phyloP scores from a whole-genome alignment of 1,140 invertebrate genomes.

The Macrosteles quadrilineatus region DNA sequence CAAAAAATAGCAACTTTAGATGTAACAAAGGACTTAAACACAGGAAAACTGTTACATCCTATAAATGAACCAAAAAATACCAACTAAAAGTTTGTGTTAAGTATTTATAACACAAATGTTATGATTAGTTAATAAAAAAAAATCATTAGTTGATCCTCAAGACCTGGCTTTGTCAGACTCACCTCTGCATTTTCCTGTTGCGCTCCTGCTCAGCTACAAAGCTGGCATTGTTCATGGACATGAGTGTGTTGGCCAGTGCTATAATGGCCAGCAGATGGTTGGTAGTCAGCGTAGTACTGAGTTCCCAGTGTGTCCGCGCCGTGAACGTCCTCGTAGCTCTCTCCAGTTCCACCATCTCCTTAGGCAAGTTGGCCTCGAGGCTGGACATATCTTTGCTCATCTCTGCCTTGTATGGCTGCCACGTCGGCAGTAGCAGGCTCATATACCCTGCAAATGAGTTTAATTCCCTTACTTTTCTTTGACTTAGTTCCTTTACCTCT shows the following conservation, averaged over 20 bases:
- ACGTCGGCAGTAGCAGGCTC: constrained; percentile 90
- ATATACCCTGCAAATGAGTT: constrained; percentile 76
- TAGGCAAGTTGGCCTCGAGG: constrained; percentile 60
- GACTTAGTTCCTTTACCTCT: too few relatives aligned
- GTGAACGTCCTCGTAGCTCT: constrained; percentile 81
- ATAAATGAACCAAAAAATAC: too few relatives aligned
- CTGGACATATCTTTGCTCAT: constrained; percentile 52
- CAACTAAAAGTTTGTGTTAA: too few relatives aligned
- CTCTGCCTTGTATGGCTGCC: constrained; percentile 55
- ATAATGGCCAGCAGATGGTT: constrained; percentile 95
- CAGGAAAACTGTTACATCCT: too few relatives aligned
- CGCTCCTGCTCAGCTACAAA: constrained; percentile 86
- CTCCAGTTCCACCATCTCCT: constrained; percentile 72
- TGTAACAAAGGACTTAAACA: too few relatives aligned
- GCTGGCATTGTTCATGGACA: constrained; percentile 96
- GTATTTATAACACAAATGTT: too few relatives aligned
- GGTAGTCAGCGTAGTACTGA: constrained; percentile 91
- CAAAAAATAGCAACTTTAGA: too few relatives aligned
- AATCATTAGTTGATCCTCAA: too few relatives aligned
- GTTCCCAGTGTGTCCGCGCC: constrained; percentile 89
- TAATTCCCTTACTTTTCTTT: too few relatives aligned
- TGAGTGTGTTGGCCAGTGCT: constrained; percentile 93
- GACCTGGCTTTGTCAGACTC: too few relatives aligned
- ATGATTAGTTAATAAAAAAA: too few relatives aligned
- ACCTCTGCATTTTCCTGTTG: constrained; percentile 70